These are phyloP conservation scores for Drosophila dives DNA, from an alignment of 2,888 invertebrate species.

Conservation along the genomic window DNA sequence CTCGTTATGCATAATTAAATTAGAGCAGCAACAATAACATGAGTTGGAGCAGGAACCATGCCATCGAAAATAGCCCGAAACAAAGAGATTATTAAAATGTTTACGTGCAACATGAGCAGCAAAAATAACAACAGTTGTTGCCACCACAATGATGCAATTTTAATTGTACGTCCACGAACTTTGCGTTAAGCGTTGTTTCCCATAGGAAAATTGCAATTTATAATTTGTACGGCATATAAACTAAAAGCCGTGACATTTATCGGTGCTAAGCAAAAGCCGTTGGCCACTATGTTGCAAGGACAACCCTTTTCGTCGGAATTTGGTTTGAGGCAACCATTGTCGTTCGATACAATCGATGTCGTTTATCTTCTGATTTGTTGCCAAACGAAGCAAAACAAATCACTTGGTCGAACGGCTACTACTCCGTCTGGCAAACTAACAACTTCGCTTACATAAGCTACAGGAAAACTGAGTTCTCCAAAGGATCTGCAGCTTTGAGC, in stretches of 20 bases:
- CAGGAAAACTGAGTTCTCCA: constrained; percentile 19
- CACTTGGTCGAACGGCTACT: constrained; percentile 69
- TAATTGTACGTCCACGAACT: constrained; percentile 53
- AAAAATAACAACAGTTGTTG: constrained; percentile 31
- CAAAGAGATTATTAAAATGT: constrained; percentile 50
- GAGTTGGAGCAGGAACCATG: constrained; percentile 1
- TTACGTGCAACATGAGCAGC: constrained; percentile 27
- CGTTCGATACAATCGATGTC: constrained; percentile 76
- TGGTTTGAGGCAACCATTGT: constrained; percentile 57
- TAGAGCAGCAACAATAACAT: constrained; percentile 38
- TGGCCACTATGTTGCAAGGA: constrained; percentile 19
- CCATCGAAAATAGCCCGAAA: constrained; percentile 2
- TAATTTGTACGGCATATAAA: constrained; percentile 33
- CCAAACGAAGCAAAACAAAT: constrained; percentile 78
- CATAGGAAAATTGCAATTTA: constrained; percentile 32
- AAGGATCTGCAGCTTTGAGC: constrained; percentile 48
- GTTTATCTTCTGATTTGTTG: constrained; percentile 79
- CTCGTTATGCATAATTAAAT: constrained; percentile 71
- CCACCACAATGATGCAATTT: constrained; percentile 61
- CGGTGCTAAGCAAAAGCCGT: constrained; percentile 27
- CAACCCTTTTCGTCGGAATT: constrained; percentile 39
- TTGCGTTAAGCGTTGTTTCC: constrained; percentile 17
- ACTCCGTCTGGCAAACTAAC: constrained; percentile 50
- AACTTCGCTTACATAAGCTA: constrained; percentile 49
- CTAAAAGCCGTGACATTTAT: constrained; percentile 50